phyloP scores from a whole-genome alignment of 2,888 invertebrate species.

The Lutraria lutraria region DNA sequence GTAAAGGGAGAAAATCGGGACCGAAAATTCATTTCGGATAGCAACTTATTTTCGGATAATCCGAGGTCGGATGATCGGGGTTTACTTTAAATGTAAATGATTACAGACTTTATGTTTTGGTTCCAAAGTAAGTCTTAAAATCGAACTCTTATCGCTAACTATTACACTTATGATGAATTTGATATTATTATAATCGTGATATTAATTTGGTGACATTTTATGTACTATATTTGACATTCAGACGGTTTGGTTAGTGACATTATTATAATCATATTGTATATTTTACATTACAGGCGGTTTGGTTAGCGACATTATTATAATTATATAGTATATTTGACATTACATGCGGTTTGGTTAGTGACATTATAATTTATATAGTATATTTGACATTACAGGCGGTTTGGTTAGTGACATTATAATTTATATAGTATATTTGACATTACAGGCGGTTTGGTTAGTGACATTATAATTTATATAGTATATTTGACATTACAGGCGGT shows the following conservation, averaged over 20 bases:
- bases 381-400: not conserved
- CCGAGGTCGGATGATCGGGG: no score
- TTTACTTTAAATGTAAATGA: no score
- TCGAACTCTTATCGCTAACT: no score
- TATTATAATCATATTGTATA: constrained; percentile 86
- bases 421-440: not conserved
- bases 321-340: not conserved
- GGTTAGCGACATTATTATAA: constrained; percentile 88
- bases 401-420: constrained; percentile 89
- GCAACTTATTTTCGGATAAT: no score
- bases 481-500: constrained; percentile 70
- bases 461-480: not conserved
- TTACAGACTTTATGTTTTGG: no score
- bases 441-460: constrained; percentile 88
- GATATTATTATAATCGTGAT: no score
- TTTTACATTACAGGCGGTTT: constrained; percentile 84
- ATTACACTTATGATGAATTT: no score
- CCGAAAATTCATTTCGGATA: no score
- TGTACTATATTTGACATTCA: constrained; percentile 49
- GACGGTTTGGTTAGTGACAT: constrained; percentile 92
- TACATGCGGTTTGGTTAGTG: constrained; percentile 90
- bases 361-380: constrained; percentile 90
- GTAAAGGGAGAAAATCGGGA: no score
- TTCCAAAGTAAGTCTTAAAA: no score
- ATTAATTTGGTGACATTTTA: not conserved